These are phyloP conservation scores for Stenodema calcarata DNA, from an alignment of 2,888 invertebrate genomes.

Conservation along the genomic window DNA sequence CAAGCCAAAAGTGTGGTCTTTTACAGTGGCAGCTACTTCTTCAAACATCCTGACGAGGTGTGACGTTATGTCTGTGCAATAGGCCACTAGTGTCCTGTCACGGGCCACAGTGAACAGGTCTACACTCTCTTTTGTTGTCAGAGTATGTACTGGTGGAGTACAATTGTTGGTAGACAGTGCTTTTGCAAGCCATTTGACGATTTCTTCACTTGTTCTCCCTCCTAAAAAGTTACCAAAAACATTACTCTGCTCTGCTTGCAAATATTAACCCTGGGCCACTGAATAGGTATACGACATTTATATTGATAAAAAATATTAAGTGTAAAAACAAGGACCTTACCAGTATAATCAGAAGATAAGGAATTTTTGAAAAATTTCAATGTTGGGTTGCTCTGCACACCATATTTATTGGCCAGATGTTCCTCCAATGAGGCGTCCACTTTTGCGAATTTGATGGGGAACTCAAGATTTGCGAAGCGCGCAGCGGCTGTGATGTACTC, in stretches of 20 bases:
- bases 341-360: conserved; percentile 82
- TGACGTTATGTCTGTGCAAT: conserved; percentile 83
- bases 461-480: conserved; percentile 78
- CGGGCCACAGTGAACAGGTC: conserved; percentile 81
- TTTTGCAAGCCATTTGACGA: conserved; percentile 42
- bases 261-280: too few relatives aligned
- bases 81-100: conserved; percentile 86
- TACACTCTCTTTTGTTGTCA: conserved; percentile 79
- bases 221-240: not conserved
- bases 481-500: conserved; percentile 95
- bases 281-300: too few relatives aligned
- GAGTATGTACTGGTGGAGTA: conserved; percentile 80
- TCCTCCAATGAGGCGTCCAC: conserved; percentile 95
- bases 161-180: not conserved
- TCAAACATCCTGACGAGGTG: conserved; percentile 86
- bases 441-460: conserved; percentile 88
- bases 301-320: too few relatives aligned
- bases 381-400: conserved; percentile 94
- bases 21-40: conserved; percentile 78
- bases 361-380: conserved; percentile 95
- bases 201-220: conserved; percentile 46
- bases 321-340: too few relatives aligned
- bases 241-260: too few relatives aligned
- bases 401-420: conserved; percentile 84
- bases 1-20: conserved; percentile 89